Evolutionary conservation across 2,113 vertebrate genomes (phyloP).

Genomic region (Paradoxurus hermaphroditus): DNA sequence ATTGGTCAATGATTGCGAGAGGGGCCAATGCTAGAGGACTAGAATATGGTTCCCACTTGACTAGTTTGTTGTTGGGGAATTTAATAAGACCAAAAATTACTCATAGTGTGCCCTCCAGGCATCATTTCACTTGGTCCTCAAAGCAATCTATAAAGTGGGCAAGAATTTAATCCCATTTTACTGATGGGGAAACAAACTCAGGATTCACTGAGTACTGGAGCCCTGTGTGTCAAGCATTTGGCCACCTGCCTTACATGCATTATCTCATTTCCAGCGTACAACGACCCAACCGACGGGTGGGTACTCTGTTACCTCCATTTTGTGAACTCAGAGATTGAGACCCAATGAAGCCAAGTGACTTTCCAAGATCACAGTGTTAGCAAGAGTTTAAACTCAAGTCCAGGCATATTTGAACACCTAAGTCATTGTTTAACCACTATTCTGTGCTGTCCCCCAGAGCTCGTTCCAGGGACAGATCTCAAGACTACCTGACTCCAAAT

Average conservation of each 20-base stretch:
- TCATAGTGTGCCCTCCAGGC: background rate
- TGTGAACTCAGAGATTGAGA: background rate
- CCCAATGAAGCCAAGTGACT: background rate
- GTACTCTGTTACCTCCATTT: background rate
- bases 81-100: background rate
- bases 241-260: background rate
- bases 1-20: background rate
- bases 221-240: background rate
- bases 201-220: background rate
- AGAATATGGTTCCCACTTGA: background rate
- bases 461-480: background rate
- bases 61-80: background rate
- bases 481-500: background rate
- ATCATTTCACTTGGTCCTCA: slow-evolving; percentile 1
- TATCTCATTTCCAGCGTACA: background rate
- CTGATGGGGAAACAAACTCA: background rate
- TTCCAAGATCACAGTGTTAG: background rate
- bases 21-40: background rate
- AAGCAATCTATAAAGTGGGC: background rate
- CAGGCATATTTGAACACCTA: background rate
- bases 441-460: background rate
- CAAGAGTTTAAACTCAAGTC: background rate
- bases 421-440: background rate
- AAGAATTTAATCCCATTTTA: slow-evolving; percentile 4
- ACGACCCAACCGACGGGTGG: background rate